Evolutionary conservation across 1,140 invertebrate genomes (phyloP).

Genomic region (Pogonomyrmex californicus): DNA sequence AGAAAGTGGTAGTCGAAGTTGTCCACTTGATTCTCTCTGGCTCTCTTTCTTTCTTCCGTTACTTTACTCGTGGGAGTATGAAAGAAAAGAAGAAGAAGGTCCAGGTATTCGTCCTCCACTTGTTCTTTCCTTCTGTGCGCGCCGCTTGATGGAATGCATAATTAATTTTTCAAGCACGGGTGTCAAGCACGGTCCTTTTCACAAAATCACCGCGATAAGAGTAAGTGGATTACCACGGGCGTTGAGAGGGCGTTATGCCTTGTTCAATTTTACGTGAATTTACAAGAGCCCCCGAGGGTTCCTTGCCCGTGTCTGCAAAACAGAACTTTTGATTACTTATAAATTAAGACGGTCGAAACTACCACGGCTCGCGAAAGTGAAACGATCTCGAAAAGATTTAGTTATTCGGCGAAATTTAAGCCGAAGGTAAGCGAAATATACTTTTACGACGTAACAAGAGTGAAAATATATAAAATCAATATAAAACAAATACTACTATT

Average conservation of each 20-base stretch:
- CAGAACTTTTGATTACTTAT: slow-evolving; percentile 53
- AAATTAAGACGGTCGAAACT: slow-evolving; percentile 51
- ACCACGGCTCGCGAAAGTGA: background rate
- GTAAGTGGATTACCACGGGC: slow-evolving; percentile 60
- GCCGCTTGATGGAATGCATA: slow-evolving; percentile 72
- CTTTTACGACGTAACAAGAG: background rate
- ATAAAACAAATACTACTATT: background rate
- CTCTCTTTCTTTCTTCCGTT: background rate
- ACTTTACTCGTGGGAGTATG: background rate
- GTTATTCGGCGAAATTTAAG: background rate
- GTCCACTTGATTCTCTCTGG: slow-evolving; percentile 38
- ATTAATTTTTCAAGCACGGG: slow-evolving; percentile 72
- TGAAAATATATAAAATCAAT: slow-evolving; percentile 1
- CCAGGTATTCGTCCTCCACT: slow-evolving; percentile 12
- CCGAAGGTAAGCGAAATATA: background rate
- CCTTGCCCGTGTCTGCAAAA: slow-evolving; percentile 25
- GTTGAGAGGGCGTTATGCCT: slow-evolving; percentile 52
- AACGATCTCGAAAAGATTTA: background rate
- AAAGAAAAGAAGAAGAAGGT: slow-evolving; percentile 29
- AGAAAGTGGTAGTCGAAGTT: slow-evolving; percentile 55
- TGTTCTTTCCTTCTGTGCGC: slow-evolving; percentile 30
- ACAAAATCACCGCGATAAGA: slow-evolving; percentile 69
- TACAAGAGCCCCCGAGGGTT: slow-evolving; percentile 17
- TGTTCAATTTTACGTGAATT: slow-evolving; percentile 55
- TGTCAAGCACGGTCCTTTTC: slow-evolving; percentile 69